Percentiles rank a stretch among this genome's conserved stretches.
phyloP scores from a whole-genome alignment of 1,140 invertebrate species.

The Drosophila sproati region DNA sequence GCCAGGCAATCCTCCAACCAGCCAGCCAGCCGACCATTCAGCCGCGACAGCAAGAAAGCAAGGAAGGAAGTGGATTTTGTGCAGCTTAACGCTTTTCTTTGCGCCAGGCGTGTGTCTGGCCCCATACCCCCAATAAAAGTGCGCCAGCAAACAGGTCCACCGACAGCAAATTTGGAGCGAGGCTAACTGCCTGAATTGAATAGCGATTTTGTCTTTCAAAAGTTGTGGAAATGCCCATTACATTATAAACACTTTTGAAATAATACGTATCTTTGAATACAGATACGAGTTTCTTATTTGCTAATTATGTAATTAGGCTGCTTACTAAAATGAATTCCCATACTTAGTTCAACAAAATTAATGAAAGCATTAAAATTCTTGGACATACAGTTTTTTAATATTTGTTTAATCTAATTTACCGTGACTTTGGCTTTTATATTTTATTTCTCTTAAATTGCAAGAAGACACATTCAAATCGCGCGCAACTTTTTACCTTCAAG shows the following conservation, averaged over 20 bases:
- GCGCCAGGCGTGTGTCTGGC: conserved; percentile 32
- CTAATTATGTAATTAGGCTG: not conserved
- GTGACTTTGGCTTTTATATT: too few relatives aligned
- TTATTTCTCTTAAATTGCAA: too few relatives aligned
- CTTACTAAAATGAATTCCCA: not conserved
- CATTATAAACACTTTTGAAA: not conserved
- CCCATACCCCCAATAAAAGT: conserved; percentile 17
- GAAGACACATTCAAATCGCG: too few relatives aligned
- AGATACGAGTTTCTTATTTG: not conserved
- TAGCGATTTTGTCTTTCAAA: conserved; percentile 13
- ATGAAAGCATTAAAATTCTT: too few relatives aligned
- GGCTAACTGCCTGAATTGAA: conserved; percentile 25
- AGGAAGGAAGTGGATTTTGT: conserved; percentile 78
- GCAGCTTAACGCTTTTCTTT: conserved; percentile 68
- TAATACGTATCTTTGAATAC: not conserved
- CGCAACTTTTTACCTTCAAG: not conserved
- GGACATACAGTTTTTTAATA: too few relatives aligned
- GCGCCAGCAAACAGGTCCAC: conserved; percentile 35
- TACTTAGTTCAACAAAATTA: not conserved
- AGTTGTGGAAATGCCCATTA: conserved; percentile 3
- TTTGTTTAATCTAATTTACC: too few relatives aligned
- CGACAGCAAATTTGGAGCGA: conserved; percentile 45
- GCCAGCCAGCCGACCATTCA: conserved; percentile 49
- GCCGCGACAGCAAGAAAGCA: conserved; percentile 59
- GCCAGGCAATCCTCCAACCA: conserved; percentile 14